A percentile compares a stretch with the other conserved stretches of the same genome.
These are phyloP conservation scores for Fregata magnificens DNA, from an alignment of 2,113 vertebrate genomes.

Conservation along the genomic window DNA sequence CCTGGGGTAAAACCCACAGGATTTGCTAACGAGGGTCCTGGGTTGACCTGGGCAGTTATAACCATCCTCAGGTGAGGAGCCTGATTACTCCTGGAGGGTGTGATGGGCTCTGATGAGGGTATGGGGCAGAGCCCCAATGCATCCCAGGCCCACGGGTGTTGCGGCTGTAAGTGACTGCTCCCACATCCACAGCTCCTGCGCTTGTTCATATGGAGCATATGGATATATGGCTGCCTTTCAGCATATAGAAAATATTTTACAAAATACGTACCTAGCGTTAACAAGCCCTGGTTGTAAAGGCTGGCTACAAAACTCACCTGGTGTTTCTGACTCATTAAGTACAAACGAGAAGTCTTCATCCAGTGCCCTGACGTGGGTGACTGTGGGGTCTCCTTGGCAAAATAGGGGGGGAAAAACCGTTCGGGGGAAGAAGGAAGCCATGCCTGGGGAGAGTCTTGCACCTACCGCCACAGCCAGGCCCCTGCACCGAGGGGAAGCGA, in stretches of 20 bases:
- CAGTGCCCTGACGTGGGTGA: accelerated
- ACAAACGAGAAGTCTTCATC: neutral
- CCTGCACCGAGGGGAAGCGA: neutral
- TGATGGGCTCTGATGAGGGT: neutral
- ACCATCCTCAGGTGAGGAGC: neutral
- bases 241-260: accelerated
- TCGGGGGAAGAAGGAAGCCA: neutral
- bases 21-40: neutral
- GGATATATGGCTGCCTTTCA: accelerated
- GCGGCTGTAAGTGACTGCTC: neutral
- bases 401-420: neutral
- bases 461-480: neutral
- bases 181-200: neutral
- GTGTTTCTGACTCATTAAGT: neutral
- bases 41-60: accelerated
- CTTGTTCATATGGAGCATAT: accelerated
- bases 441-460: neutral
- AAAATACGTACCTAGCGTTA: accelerated
- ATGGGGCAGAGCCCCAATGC: accelerated
- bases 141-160: accelerated
- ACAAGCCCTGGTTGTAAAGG: too few relatives aligned
- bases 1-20: neutral
- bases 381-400: neutral
- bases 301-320: neutral
- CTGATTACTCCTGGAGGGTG: accelerated